These are phyloP conservation scores for Zingel zingel DNA, from an alignment of 2,113 vertebrate species.

Conservation along the genomic window DNA sequence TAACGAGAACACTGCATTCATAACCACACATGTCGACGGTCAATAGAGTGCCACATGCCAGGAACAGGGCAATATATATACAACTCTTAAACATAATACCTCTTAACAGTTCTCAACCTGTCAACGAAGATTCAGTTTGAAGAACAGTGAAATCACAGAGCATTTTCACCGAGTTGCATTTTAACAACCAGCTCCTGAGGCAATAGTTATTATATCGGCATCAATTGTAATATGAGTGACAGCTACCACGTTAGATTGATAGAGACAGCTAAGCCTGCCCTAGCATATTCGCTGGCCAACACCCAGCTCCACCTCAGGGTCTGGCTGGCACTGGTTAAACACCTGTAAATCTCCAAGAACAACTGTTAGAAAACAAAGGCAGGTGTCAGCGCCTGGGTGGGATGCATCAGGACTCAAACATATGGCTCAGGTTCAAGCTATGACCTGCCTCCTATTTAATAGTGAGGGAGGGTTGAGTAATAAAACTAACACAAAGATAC, in stretches of 20 bases:
- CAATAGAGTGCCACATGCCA: not conserved
- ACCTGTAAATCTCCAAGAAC: slow-evolving; percentile 61
- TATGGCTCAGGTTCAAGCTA: slow-evolving; percentile 29
- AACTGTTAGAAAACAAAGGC: slow-evolving; percentile 59
- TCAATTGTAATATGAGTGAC: slow-evolving; percentile 46
- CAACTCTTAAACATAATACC: slow-evolving; percentile 9
- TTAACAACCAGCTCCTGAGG: slow-evolving; percentile 39
- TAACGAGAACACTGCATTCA: not conserved
- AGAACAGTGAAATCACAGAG: slow-evolving; percentile 10
- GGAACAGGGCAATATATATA: not conserved
- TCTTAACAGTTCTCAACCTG: slow-evolving; percentile 20
- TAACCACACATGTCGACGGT: slow-evolving; percentile 30
- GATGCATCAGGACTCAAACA: slow-evolving; percentile 32
- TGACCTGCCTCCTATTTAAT: slow-evolving; percentile 33
- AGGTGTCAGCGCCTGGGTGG: slow-evolving; percentile 50
- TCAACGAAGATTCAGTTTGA: slow-evolving; percentile 28
- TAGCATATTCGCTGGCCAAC: slow-evolving; percentile 53
- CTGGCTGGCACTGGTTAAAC: slow-evolving; percentile 52
- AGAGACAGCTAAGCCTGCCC: slow-evolving; percentile 40
- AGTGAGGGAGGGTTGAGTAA: not conserved
- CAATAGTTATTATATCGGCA: slow-evolving; percentile 34
- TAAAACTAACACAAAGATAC: not conserved
- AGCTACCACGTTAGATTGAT: slow-evolving; percentile 34
- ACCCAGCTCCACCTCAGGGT: slow-evolving; percentile 55
- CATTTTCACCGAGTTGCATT: slow-evolving; percentile 16